Base-by-base conservation (phyloP, 2,113 vertebrate species). In the Columba janthina region DNA sequence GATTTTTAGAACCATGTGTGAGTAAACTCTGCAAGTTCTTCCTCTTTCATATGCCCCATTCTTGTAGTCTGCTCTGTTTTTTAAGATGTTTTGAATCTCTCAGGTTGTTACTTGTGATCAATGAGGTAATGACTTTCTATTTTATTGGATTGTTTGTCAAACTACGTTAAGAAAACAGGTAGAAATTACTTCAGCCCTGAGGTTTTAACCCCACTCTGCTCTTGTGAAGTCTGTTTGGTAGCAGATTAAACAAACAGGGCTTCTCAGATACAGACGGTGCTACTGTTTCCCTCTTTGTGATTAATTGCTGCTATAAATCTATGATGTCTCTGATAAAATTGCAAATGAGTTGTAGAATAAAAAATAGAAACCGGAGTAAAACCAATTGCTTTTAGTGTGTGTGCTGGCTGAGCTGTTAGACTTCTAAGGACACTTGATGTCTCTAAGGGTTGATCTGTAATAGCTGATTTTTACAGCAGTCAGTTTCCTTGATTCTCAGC, bases 81-180 rank as follows among this genome's bases (percentile, higher is more conserved):
- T 71, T 44, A 57, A 79, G 51, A 58, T 70, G 7, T 28, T 22
- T 72, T 72, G 44, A 61, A 75, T 75, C 44, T 76, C 34, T 88
- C 5, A 16, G 16, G 13, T 61, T 89, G 20, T 71, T 85, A 50
- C 36, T 80, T 3, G 7, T 0, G 0, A 76, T 92, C 71, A 76
- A 9, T 64, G 53, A 87, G 14, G 15, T 79, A 88, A 79, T 62
- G 66, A 69, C 36, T 93, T 88, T 5, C 34, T 91, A 5, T 56
- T 78, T 88, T 67, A 76, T n/a, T 93, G 64, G 32, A 36, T 72
- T 88, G 62, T 82, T 93, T 91, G 46, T 93, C 67, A 70, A 65
- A 36, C 67, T 83, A 26, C n/a, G 10, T 70, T 79, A 85, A 80
- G 75, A 92, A 94, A 90, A 80, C 7, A 20, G n/a, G 31, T 24